These are phyloP conservation scores for Urosaurus nigricauda DNA, from an alignment of 2,797 vertebrate genomes.

Conservation along the genomic window DNA sequence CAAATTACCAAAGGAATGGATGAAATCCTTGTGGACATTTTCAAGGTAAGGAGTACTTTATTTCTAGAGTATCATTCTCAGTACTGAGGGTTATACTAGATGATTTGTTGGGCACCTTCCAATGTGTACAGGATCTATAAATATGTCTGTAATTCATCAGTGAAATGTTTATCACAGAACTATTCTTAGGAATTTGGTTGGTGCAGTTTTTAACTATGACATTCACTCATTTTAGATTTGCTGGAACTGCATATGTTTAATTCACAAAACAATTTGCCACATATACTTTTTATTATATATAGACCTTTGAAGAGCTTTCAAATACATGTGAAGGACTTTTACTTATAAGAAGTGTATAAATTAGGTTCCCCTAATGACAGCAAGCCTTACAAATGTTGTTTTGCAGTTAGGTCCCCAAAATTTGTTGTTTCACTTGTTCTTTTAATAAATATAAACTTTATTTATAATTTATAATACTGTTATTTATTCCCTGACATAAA, in stretches of 20 bases:
- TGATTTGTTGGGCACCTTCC: neutral
- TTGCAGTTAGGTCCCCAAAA: neutral
- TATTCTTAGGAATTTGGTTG: neutral
- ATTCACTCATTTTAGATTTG: neutral
- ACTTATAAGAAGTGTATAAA: neutral
- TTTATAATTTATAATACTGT: too few relatives aligned
- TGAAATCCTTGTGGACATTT: neutral
- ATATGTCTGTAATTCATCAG: neutral
- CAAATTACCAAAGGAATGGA: neutral
- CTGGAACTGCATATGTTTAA: neutral
- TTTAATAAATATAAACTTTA: neutral
- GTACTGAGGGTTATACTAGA: neutral
- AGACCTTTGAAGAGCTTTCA: neutral
- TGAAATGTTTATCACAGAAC: conserved; percentile 12
- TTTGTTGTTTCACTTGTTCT: neutral
- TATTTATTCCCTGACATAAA: neutral
- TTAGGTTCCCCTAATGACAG: neutral
- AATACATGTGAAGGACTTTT: rapidly evolving
- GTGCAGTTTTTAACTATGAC: neutral
- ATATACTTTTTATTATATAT: neutral
- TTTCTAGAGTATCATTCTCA: neutral
- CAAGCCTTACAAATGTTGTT: neutral
- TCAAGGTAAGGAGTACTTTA: neutral
- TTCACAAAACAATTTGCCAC: neutral
- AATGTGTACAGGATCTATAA: conserved; percentile 6